phyloP scores from a whole-genome alignment of 2,888 invertebrate genomes.

The Crossocerus cetratus region DNA sequence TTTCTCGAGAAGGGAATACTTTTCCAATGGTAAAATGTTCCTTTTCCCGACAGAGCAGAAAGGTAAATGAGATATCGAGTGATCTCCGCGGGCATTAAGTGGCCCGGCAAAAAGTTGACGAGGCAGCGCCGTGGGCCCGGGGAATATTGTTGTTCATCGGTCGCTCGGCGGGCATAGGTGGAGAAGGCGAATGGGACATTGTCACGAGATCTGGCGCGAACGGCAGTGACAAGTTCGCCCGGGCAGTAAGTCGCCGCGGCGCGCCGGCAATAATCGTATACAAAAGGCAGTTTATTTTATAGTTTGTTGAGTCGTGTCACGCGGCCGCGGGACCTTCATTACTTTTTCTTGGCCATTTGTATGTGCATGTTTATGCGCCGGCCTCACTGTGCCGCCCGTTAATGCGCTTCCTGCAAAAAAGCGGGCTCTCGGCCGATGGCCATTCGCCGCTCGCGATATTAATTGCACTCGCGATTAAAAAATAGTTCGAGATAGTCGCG shows the following conservation, averaged over 20 bases:
- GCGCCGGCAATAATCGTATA: constrained; percentile 73
- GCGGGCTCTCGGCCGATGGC: not conserved
- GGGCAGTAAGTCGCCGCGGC: constrained; percentile 18
- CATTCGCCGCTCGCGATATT: not conserved
- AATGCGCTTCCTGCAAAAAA: constrained; percentile 13
- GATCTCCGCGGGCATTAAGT: constrained; percentile 14
- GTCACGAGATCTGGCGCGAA: constrained; percentile 23
- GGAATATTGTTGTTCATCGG: constrained; percentile 26
- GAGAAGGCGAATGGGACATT: constrained; percentile 26
- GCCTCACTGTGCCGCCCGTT: constrained; percentile 17
- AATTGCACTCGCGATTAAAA: not conserved
- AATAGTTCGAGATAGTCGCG: not conserved
- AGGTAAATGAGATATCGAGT: too few relatives aligned
- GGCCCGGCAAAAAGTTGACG: constrained; percentile 17
- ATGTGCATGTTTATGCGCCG: constrained; percentile 37
- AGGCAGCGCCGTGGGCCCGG: not conserved
- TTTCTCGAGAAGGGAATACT: too few relatives aligned
- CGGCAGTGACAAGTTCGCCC: constrained; percentile 66
- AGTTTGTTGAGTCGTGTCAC: constrained; percentile 51
- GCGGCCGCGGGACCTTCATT: constrained; percentile 16
- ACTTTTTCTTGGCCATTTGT: constrained; percentile 36
- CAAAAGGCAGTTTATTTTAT: constrained; percentile 68
- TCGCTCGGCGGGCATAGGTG: not conserved
- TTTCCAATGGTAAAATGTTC: not conserved
- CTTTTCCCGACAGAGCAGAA: not conserved